Evolutionary conservation across 2,797 vertebrate species (phyloP), one percentile per base, ranked within the genome.

Genomic region (Oophaga sylvatica): DNA sequence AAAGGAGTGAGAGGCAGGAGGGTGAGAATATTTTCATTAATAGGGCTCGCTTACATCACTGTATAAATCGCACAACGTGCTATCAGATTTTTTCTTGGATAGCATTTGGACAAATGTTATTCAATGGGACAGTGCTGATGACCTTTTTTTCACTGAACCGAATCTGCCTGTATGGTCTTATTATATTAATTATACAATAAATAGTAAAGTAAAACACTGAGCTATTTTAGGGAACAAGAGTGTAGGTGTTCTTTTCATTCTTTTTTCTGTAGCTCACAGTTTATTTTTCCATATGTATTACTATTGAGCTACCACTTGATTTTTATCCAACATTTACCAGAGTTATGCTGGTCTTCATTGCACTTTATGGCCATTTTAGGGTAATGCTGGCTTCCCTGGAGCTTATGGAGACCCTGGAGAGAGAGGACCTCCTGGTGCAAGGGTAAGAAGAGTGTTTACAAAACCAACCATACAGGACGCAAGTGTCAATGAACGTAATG

Each of bases 1-100:
- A 97, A 97, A 94, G 97, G 97, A 90, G 90, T 92, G 92, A 92
- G 13, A 19, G 97, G 97, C 26, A 93, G 93, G 91, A 92, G 91
- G 92, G 97, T 98, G 92, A 95, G 95, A 20, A 77, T 78, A 29
- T 62, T 35, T 19, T 84, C 60, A 41, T 67, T 19, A 84, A 45
- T 20, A 22, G 16, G 13, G 35, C 35, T 41, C 35, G 0, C 5
- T 41, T 3, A 41, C 35, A 41, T 5, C 5, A 3, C 35, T 3
- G 35, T 41, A 41, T 41, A 41, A 41, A 41, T 41, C 35, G 3
- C 3, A 41, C 5, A 5, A 41, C n/a, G 35, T 41, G 35, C 35
- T 41, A 41, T 41, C 35, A 41, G 35, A 41, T 41, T 41, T 41
- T 41, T 41, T 41, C 35, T 41, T 3, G 3, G 35, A 41, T 41